Evolutionary conservation across 2,888 invertebrate species (phyloP).

Genomic region (Sepiola atlantica): DNA sequence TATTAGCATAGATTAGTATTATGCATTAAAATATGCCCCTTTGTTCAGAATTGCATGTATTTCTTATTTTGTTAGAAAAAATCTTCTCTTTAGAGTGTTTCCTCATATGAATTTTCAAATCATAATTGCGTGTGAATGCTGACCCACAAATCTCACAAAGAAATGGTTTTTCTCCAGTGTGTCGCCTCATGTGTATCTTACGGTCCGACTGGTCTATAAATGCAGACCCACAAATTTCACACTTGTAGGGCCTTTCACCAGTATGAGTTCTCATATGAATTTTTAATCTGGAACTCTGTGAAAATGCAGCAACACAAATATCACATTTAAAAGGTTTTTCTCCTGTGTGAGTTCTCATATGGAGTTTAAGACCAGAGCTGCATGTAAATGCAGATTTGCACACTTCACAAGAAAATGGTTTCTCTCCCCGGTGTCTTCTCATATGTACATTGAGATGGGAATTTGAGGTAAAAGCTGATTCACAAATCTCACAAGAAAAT

Average conservation of each 20-base stretch:
- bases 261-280: conserved; percentile 8
- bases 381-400: too few species aligned
- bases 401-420: too few species aligned
- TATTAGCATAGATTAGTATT: too few species aligned
- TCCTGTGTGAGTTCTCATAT: too few species aligned
- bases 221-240: conserved; percentile 3
- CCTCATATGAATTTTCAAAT: background rate
- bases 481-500: too few species aligned
- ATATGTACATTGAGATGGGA: conserved; percentile 33
- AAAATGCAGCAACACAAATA: background rate
- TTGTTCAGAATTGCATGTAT: background rate
- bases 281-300: background rate
- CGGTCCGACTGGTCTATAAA: background rate
- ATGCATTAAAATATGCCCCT: too few species aligned
- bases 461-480: background rate
- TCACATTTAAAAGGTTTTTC: conserved; percentile 39
- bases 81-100: background rate
- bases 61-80: background rate
- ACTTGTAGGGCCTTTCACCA: too few species aligned
- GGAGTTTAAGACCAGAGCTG: too few species aligned
- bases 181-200: background rate
- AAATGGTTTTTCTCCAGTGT: too few species aligned
- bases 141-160: conserved; percentile 22
- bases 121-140: background rate
- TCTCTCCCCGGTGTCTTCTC: conserved; percentile 3